Base-by-base conservation (phyloP, 2,888 invertebrate species). In the Caenorhabditis uteleia region DNA sequence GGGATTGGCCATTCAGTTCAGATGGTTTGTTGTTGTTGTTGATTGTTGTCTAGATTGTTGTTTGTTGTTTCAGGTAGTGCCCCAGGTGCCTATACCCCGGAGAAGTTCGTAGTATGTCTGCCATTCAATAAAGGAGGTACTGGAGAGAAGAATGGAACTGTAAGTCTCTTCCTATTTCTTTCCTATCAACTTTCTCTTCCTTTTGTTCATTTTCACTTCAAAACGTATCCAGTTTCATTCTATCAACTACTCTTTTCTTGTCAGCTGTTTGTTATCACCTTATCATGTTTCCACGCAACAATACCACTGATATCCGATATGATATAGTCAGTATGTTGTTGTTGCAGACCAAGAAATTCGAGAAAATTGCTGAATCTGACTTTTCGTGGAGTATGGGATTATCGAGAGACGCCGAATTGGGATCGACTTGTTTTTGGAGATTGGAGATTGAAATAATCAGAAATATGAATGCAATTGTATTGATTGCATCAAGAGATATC, bases 71-170 rank as follows among this genome's bases (percentile, higher is more conserved):
- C 46, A 75, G 79, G 79, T 8, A 68, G 73, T 36, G 79, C 79
- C 23, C 74, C 73, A n/a, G 79, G 79, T 29, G 75, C 74, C 26
- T 80, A 77, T 59, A 77, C 77, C 0, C 70, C 68, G 7, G 77
- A 80, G 27, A 78, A 78, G 29, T 79, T 79, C 57, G 48, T 74
- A 8, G 79, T 79, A 7, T 80, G 77, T 50, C 57, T 79, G 8
- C 79, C 79, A 34, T 79, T 79, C 58, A 76, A 77, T 53, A 79
- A 78, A 47, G 78, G 80, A 40, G 79, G 79, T 6, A 79, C 79
- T 16, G 79, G 79, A 16, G 78, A 79, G 51, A 75, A 69, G 31
- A 75, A 71, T 49, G 78, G 79, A 45, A 76, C 78, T 43, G 79
- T 79, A 27, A 38, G 72, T 46, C 3, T 18, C 14, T 16, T 23